phyloP scores from a whole-genome alignment of 2,113 vertebrate genomes.

The Callocephalon fimbriatum region DNA sequence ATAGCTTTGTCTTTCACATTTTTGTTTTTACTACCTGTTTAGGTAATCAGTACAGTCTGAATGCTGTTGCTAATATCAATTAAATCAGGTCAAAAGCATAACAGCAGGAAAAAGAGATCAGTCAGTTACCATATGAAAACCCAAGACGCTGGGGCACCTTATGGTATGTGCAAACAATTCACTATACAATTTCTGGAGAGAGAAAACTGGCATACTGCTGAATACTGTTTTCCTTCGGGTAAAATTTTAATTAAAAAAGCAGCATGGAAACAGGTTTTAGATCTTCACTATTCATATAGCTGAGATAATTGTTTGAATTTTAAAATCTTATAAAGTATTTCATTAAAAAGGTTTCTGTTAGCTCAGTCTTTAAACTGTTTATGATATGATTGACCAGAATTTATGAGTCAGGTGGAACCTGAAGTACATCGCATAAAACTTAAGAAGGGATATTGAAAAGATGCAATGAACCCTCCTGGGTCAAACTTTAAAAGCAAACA shows the following conservation, averaged over 20 bases:
- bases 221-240: conserved; percentile 84
- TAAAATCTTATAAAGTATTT: conserved; percentile 67
- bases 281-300: conserved; percentile 77
- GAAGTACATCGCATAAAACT: background rate
- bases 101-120: conserved; percentile 73
- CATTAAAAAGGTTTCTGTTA: conserved; percentile 42
- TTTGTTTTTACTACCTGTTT: conserved; percentile 69
- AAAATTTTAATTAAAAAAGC: conserved; percentile 86
- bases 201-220: conserved; percentile 79
- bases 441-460: background rate
- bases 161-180: conserved; percentile 82
- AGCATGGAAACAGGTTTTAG: conserved; percentile 81
- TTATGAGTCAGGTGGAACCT: background rate
- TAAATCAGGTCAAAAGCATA: conserved; percentile 81
- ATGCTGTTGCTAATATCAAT: conserved; percentile 68
- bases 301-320: conserved; percentile 78
- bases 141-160: conserved; percentile 78
- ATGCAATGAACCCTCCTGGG: background rate
- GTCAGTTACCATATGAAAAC: conserved; percentile 74
- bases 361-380: conserved; percentile 55
- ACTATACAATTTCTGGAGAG: conserved; percentile 82
- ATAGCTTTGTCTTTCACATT: conserved; percentile 10
- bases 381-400: background rate
- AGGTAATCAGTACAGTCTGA: conserved; percentile 70
- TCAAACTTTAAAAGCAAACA: background rate